Conservation (phyloP, 2,797 vertebrate species). For the Melanotaenia parkinsoni region DNA sequence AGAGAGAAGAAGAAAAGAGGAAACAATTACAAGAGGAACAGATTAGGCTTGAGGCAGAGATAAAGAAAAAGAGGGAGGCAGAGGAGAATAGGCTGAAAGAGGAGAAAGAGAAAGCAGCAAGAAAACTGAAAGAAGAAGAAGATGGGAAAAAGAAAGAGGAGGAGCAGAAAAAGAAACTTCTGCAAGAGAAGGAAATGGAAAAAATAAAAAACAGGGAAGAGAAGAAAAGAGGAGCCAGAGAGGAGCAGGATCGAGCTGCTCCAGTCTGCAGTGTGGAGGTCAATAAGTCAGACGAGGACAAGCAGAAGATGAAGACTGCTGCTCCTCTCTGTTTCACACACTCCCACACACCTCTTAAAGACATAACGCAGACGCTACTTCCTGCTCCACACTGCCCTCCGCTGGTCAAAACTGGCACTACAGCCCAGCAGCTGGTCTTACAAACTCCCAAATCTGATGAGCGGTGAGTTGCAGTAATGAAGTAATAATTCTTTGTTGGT, state of each 20-base stretch:
- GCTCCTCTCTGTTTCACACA: constrained; percentile 13
- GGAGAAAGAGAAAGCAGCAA: constrained; percentile 9
- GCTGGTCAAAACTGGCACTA: constrained; percentile 12
- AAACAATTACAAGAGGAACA: neutral
- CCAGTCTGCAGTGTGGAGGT: constrained; percentile 27
- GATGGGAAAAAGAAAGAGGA: neutral
- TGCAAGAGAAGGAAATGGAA: neutral
- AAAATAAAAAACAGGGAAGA: constrained; percentile 8
- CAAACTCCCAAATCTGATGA: constrained; percentile 30
- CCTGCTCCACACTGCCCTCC: constrained; percentile 41
- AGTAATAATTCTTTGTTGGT: constrained; percentile 3
- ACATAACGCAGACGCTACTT: constrained; percentile 1
- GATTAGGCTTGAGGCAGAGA: neutral
- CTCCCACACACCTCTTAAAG: neutral
- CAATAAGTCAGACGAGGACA: constrained; percentile 80
- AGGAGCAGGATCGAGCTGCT: constrained; percentile 11
- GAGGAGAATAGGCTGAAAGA: constrained; percentile 9
- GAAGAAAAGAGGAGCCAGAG: constrained; percentile 11
- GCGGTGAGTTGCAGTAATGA: constrained; percentile 67
- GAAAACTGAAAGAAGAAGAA: constrained; percentile 22
- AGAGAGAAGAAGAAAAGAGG: constrained; percentile 3
- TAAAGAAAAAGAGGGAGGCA: neutral
- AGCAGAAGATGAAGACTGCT: constrained; percentile 68
- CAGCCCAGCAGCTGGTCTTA: constrained; percentile 12
- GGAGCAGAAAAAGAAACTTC: neutral